Conservation (phyloP, 2,888 invertebrate species). For the Ametastegia equiseti region DNA sequence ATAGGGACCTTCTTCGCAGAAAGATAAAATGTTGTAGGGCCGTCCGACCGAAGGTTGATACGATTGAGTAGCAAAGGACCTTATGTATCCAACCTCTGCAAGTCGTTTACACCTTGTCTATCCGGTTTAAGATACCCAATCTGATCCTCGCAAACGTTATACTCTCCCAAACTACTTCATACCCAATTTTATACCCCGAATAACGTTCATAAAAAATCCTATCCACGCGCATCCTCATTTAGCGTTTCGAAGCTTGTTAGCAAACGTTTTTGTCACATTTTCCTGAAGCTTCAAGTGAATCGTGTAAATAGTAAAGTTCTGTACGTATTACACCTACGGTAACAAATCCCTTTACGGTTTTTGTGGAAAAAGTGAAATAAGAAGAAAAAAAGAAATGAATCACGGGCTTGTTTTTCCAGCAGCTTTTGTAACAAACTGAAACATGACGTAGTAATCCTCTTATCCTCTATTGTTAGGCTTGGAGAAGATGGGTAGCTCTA, state of each 20-base stretch:
- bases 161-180: neutral
- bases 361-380: no score
- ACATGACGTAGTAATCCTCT: neutral
- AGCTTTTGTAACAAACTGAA: neutral
- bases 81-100: neutral
- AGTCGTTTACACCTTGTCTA: slow-evolving; percentile 3
- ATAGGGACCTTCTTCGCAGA: neutral
- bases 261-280: neutral
- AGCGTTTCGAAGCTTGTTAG: neutral
- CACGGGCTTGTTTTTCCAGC: neutral
- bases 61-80: slow-evolving; percentile 11
- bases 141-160: neutral
- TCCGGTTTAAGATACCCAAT: neutral
- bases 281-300: neutral
- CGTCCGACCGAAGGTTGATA: neutral
- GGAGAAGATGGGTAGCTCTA: neutral
- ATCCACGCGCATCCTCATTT: neutral
- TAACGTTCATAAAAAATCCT: neutral
- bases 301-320: no score
- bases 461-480: neutral
- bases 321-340: no score
- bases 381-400: no score
- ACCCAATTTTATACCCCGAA: neutral
- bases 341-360: no score
- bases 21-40: neutral